Conservation (phyloP, 2,113 vertebrate genomes). For the Gavia stellata region DNA sequence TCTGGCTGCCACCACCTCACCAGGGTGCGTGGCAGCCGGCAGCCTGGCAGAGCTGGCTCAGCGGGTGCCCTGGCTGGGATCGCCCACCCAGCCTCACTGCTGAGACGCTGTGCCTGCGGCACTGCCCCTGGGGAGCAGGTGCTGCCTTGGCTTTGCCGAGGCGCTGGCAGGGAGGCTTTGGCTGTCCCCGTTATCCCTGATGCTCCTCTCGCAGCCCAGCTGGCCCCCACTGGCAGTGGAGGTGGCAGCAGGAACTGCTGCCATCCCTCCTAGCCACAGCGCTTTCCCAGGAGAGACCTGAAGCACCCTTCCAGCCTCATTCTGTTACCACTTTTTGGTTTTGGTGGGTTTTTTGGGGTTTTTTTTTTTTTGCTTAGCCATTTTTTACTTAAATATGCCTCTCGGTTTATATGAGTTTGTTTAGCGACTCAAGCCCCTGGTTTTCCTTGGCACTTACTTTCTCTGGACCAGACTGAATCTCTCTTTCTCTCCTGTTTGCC, state of each 20-base stretch:
- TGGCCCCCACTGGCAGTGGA: fast-evolving
- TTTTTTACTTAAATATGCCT: background rate
- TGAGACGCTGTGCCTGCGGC: background rate
- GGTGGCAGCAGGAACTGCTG: background rate
- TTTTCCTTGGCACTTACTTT: background rate
- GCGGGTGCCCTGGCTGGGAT: background rate
- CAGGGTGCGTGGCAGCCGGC: background rate
- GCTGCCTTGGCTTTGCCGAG: background rate
- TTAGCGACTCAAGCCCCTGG: background rate
- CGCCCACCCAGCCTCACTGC: background rate
- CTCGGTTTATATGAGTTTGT: background rate
- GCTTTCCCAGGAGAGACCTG: background rate
- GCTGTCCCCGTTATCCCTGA: background rate
- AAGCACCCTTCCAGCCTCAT: background rate
- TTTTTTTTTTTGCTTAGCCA: background rate
- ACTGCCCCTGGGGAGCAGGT: background rate
- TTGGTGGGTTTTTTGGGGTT: background rate
- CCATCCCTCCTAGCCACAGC: background rate
- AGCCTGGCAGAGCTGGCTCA: too few species aligned
- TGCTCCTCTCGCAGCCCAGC: background rate
- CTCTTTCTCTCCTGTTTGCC: fast-evolving
- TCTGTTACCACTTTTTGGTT: background rate
- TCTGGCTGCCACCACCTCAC: background rate
- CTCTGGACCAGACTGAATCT: background rate
- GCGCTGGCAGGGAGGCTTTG: too few species aligned